Conservation (phyloP, 2,888 invertebrate species). For the Agrotis clavis region DNA sequence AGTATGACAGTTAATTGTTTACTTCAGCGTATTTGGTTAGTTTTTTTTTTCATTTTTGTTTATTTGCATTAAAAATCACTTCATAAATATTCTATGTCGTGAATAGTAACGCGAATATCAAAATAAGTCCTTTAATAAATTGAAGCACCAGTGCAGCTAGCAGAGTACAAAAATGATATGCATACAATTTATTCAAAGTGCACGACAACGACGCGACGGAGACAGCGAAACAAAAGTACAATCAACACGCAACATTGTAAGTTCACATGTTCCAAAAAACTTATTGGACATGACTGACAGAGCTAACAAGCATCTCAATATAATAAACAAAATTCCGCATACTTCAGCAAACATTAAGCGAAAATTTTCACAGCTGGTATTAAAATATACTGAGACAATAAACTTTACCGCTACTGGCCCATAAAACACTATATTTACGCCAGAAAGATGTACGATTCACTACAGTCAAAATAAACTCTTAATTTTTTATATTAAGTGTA, state of each 20-base stretch:
- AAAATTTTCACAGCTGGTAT: constrained; percentile 62
- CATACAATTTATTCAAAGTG: constrained; percentile 21
- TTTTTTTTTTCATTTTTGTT: neutral
- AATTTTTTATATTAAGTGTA: constrained; percentile 84
- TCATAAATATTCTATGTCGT: neutral
- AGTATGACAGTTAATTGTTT: neutral
- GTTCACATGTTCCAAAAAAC: constrained; percentile 35
- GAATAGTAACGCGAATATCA: neutral
- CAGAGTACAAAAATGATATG: neutral
- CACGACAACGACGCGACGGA: constrained; percentile 13
- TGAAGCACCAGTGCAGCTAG: neutral
- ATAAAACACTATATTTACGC: constrained; percentile 76
- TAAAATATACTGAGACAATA: constrained; percentile 60
- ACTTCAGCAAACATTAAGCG: constrained; percentile 60
- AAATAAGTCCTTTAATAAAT: neutral
- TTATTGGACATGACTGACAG: constrained; percentile 46
- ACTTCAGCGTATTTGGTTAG: neutral
- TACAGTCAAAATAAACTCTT: constrained; percentile 84
- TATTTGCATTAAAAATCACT: neutral
- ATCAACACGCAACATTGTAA: constrained; percentile 42
- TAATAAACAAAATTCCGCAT: constrained; percentile 57
- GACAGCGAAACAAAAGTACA: constrained; percentile 35
- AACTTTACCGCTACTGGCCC: constrained; percentile 76
- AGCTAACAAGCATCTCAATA: constrained; percentile 37
- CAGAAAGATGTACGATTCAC: constrained; percentile 75